These are phyloP conservation scores for Chrysogorgia sp. DNA, from an alignment of 92 coral and sea anemone genomes.

Conservation along the genomic window DNA sequence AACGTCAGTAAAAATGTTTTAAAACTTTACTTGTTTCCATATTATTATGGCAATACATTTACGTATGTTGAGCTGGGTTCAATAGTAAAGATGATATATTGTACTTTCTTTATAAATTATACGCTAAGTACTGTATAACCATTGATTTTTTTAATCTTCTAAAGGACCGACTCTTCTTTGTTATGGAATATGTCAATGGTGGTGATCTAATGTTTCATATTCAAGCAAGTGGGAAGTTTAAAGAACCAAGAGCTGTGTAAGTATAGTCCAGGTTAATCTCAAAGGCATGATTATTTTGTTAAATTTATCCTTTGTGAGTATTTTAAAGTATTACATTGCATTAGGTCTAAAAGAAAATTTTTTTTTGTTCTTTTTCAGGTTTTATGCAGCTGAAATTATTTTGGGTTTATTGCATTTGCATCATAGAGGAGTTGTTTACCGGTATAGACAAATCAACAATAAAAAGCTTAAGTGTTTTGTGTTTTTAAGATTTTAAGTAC, in stretches of 20 bases:
- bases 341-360: neutral
- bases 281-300: no score
- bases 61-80: no score
- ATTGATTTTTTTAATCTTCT: neutral
- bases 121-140: neutral
- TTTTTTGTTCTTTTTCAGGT: conserved; percentile 53
- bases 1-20: no score
- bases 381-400: conserved; percentile 95
- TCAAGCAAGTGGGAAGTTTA: conserved; percentile 91
- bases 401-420: conserved; percentile 93
- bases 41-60: no score
- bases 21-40: no score
- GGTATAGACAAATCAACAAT: conserved; percentile 43
- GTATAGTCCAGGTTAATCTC: conserved; percentile 14
- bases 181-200: conserved; percentile 97
- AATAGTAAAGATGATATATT: no score
- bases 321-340: neutral
- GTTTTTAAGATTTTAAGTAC: no score
- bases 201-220: conserved; percentile 99
- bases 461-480: neutral
- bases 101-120: neutral
- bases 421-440: conserved; percentile 91
- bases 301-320: neutral
- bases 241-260: conserved; percentile 98
- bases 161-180: conserved; percentile 96